Conservation (phyloP, 1,140 invertebrate genomes). For the Drosophila nikananu region DNA sequence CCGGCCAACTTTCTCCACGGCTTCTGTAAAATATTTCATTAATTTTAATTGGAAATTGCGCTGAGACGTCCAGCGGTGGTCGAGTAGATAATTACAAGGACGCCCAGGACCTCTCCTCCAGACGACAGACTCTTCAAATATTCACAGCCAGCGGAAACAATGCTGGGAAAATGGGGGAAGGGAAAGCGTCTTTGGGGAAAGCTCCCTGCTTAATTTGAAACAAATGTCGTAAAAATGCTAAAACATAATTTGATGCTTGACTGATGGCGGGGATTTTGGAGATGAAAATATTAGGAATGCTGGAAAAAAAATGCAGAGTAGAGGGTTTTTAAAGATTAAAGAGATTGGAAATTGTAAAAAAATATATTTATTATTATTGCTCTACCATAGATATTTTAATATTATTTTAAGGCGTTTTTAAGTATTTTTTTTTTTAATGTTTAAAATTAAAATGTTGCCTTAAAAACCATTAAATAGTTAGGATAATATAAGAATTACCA, state of each 20-base stretch:
- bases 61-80: conserved; percentile 64
- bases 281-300: conserved; percentile 18
- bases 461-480: too few relatives aligned
- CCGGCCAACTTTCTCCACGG: conserved; percentile 14
- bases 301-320: conserved; percentile 1
- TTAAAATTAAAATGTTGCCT: too few relatives aligned
- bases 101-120: conserved; percentile 15
- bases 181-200: conserved; percentile 46
- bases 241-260: conserved; percentile 78
- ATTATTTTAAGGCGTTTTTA: too few relatives aligned
- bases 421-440: neutral
- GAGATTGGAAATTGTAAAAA: neutral
- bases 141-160: conserved; percentile 58
- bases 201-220: conserved; percentile 73
- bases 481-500: too few relatives aligned
- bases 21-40: conserved; percentile 75
- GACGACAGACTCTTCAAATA: conserved; percentile 59
- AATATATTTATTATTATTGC: neutral
- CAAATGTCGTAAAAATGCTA: conserved; percentile 79
- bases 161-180: conserved; percentile 2
- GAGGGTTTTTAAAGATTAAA: conserved; percentile 6
- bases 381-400: neutral
- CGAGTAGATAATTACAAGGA: conserved; percentile 77
- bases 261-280: conserved; percentile 61
- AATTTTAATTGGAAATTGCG: conserved; percentile 82